Evolutionary conservation across 2,113 vertebrate species (phyloP), one percentile per base, ranked within the genome.

Genomic region (Peucedramus taeniatus): DNA sequence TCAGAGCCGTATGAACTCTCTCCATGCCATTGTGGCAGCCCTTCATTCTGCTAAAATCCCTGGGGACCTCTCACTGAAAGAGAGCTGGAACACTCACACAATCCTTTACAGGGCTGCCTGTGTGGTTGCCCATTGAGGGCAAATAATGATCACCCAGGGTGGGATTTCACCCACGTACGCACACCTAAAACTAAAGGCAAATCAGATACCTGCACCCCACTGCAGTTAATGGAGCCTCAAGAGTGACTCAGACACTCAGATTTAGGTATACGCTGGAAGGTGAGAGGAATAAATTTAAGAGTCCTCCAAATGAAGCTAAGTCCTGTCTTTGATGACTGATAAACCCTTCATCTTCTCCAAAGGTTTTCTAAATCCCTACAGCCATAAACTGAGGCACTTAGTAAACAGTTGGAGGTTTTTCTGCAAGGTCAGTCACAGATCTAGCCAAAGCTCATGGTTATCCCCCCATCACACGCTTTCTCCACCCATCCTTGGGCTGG

Each of bases 381-480:
- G 10, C 24, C 3, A 1, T n/a, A 89, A 94, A 89, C 10, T 13
- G 44, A 42, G n/a, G 23, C n/a, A 37, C 15, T 49, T 13, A 39
- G 20, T 61, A 53, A 84, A 49, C 22, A 78, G 20, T 9, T 33
- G 22, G 12, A 75, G 33, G 17, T 13, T 94, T 70, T 95, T 85
- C 65, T 77, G n/a, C 33, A 42, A 51, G 44, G 21, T 69, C 37
- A 60, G 6, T 56, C 35, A 45, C 56, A 89, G 42, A 69, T 4
- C 5, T 26, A 84, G 59, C 28, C 54, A 81, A 84, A 77, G 30
- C 4, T 70, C 44, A n/a, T 1, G 3, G 37, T 56, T 89, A 39
- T 10, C 0, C 2, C 3, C 4, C 11, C 27, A 22, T 23, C 11
- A 56, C 28, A 44, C 0, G 0, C 6, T 45, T 79, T 45, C 9